Percentiles rank a stretch among this genome's conserved stretches.
Evolutionary conservation across 2,113 vertebrate species (phyloP).

Genomic region (Hippocampus mohnikei): DNA sequence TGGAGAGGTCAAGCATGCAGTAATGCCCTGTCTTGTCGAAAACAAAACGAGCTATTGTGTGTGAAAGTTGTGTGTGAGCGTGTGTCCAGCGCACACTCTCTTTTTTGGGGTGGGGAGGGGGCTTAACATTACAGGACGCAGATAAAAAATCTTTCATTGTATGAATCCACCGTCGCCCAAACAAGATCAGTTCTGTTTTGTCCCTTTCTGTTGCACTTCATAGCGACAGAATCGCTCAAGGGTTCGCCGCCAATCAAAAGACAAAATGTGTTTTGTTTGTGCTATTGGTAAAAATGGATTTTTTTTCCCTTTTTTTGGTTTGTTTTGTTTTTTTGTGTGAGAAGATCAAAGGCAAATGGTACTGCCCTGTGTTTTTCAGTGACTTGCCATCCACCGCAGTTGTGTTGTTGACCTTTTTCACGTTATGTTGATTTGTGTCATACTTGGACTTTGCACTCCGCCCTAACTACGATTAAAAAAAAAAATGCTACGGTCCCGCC

Average conservation of each 20-base stretch:
- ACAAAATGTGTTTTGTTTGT: neutral
- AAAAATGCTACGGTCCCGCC: neutral
- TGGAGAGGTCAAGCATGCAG: constrained; percentile 56
- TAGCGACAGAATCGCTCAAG: neutral
- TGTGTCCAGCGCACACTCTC: neutral
- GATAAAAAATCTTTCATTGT: neutral
- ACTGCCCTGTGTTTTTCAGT: neutral
- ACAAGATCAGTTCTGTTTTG: neutral
- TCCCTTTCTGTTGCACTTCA: neutral
- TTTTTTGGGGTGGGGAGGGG: neutral
- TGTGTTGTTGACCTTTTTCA: neutral
- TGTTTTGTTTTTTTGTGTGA: too few relatives aligned
- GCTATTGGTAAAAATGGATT: neutral
- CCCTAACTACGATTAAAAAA: neutral
- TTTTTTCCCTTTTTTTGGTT: neutral
- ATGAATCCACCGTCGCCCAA: neutral
- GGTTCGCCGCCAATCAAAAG: neutral
- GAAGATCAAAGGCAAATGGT: too few relatives aligned
- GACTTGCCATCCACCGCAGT: neutral
- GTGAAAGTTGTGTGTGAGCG: neutral
- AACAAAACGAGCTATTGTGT: constrained; percentile 32
- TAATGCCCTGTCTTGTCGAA: constrained; percentile 40
- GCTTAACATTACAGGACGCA: neutral
- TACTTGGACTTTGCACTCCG: neutral
- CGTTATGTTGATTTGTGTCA: neutral